A percentile compares a stretch with the other conserved stretches of the same genome.
Conservation (phyloP, 2,797 vertebrate species). For the Sebastes kiyomatsui region DNA sequence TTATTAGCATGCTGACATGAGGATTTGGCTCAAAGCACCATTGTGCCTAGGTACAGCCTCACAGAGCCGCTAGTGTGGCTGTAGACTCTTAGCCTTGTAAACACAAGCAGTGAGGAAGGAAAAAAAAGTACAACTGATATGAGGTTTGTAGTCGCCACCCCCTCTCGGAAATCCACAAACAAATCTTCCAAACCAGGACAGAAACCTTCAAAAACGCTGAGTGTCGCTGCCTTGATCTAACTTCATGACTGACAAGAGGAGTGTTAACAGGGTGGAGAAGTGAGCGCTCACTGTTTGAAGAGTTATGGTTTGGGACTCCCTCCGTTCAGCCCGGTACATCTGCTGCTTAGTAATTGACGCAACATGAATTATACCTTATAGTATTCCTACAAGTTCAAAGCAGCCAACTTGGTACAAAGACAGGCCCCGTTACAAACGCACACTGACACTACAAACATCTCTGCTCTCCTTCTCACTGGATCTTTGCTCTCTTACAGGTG, state of each 20-base stretch:
- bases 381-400: constrained; percentile 67
- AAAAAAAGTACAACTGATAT: neutral
- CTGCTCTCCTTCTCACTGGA: constrained; percentile 14
- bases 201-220: constrained; percentile 45
- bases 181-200: constrained; percentile 48
- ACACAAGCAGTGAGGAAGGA: neutral
- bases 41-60: neutral
- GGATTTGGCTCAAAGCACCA: neutral
- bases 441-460: constrained; percentile 60
- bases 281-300: constrained; percentile 54
- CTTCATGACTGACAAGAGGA: constrained; percentile 48
- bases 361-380: constrained; percentile 71
- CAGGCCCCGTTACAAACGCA: constrained; percentile 56
- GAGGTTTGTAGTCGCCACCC: constrained; percentile 12
- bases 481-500: constrained; percentile 48
- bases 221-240: constrained; percentile 47
- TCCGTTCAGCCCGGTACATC: constrained; percentile 49
- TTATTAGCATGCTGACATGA: neutral
- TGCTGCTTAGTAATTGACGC: constrained; percentile 65
- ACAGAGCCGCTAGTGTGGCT: neutral
- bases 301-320: constrained; percentile 49
- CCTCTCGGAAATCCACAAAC: constrained; percentile 31
- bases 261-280: constrained; percentile 58
- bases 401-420: constrained; percentile 52
- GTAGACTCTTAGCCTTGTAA: neutral